Percentiles rank a stretch among this genome's conserved stretches.
Conservation (phyloP, 2,888 invertebrate species). For the Eulithis prunata region DNA sequence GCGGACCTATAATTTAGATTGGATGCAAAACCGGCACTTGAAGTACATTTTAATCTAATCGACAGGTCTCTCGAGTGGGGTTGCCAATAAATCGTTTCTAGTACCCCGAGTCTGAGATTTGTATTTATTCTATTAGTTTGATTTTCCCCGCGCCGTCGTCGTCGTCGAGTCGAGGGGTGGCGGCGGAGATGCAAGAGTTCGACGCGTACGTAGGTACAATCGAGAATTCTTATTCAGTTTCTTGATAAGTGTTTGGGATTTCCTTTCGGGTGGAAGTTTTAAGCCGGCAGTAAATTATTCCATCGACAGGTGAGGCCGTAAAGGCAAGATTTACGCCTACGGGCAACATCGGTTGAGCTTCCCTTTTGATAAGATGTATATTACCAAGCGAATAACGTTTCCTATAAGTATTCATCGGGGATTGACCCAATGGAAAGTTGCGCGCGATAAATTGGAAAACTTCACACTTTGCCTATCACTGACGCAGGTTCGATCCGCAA, state of each 20-base stretch:
- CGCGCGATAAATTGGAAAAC: constrained; percentile 68
- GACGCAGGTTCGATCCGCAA: constrained; percentile 40
- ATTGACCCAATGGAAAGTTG: constrained; percentile 67
- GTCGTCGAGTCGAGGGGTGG: constrained; percentile 54
- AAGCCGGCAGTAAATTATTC: constrained; percentile 83
- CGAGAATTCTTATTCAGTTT: constrained; percentile 81
- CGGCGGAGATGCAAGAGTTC: constrained; percentile 40
- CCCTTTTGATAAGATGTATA: constrained; percentile 81
- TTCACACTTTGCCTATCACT: constrained; percentile 58
- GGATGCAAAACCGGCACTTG: constrained; percentile 30
- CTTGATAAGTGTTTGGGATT: constrained; percentile 82
- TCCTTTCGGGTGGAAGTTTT: constrained; percentile 78
- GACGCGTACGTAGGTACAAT: constrained; percentile 56
- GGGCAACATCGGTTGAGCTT: constrained; percentile 70
- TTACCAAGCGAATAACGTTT: constrained; percentile 73
- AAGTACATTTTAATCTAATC: constrained; percentile 39
- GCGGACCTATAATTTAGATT: constrained; percentile 29
- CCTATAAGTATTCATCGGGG: constrained; percentile 72
- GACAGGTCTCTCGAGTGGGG: constrained; percentile 35
- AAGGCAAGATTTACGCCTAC: constrained; percentile 82
- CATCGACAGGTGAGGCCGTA: constrained; percentile 83
- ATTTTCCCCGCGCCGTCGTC: constrained; percentile 50
- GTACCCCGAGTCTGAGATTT: constrained; percentile 51
- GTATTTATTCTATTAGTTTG: constrained; percentile 72
- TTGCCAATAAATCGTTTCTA: constrained; percentile 42